phyloP scores from a whole-genome alignment of 2,888 invertebrate species.

The Dorcus hopei region DNA sequence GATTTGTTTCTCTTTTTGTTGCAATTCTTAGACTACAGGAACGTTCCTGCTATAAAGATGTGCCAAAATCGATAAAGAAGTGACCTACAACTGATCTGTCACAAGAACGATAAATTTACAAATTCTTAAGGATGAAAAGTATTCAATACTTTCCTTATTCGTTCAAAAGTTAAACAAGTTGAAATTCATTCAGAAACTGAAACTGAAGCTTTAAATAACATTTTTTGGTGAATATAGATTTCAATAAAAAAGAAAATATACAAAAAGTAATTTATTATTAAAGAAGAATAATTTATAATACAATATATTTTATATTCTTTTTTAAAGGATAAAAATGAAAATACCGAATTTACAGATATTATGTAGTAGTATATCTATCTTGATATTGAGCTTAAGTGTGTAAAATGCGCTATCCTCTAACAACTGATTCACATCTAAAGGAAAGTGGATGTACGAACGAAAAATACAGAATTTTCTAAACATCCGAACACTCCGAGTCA shows the following conservation, averaged over 20 bases:
- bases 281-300: conserved; percentile 16
- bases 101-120: too few species aligned
- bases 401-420: conserved; percentile 7
- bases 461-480: background rate
- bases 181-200: too few species aligned
- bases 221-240: too few species aligned
- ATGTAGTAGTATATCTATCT: conserved; percentile 1
- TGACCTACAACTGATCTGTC: too few species aligned
- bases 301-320: conserved; percentile 15
- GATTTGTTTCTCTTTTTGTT: too few species aligned
- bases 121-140: too few species aligned
- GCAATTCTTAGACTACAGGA: too few species aligned
- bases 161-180: too few species aligned
- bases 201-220: too few species aligned
- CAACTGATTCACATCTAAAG: background rate
- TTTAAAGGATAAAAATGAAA: conserved; percentile 7
- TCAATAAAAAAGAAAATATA: background rate
- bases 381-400: conserved; percentile 17
- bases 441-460: background rate
- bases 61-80: too few species aligned
- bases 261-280: conserved; percentile 18
- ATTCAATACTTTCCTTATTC: too few species aligned
- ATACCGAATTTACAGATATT: conserved; percentile 13
- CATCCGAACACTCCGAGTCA: background rate
- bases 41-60: too few species aligned